A percentile compares a stretch with the other conserved stretches of the same genome.
Conservation (phyloP, 2,797 vertebrate species). For the Cercopithecus neglectus region DNA sequence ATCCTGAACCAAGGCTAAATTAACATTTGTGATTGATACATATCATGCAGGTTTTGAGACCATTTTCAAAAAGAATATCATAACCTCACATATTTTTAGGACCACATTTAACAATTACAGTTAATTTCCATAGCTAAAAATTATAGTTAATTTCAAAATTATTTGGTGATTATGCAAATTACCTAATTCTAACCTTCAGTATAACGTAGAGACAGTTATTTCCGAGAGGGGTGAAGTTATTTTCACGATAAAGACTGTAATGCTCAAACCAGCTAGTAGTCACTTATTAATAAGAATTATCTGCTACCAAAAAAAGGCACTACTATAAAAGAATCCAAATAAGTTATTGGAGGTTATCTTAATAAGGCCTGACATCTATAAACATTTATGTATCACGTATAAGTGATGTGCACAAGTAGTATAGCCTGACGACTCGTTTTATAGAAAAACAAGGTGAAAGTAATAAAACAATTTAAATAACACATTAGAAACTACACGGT, state of each 20-base stretch:
- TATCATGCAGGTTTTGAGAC: neutral
- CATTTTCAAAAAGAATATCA: neutral
- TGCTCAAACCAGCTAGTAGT: neutral
- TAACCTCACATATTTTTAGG: neutral
- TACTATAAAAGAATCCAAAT: neutral
- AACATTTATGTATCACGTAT: neutral
- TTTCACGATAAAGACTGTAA: neutral
- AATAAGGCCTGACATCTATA: neutral
- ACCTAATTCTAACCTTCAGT: neutral
- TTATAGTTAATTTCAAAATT: slow-evolving; percentile 45
- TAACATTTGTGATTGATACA: neutral
- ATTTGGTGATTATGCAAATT: neutral
- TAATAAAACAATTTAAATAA: neutral
- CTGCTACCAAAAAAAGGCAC: neutral
- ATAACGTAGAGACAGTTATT: neutral
- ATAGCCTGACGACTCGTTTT: neutral
- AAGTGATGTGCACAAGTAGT: neutral
- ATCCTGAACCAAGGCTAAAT: neutral
- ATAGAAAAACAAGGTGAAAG: neutral
- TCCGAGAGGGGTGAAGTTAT: neutral
- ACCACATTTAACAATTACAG: neutral
- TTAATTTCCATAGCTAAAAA: slow-evolving; percentile 46
- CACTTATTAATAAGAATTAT: neutral
- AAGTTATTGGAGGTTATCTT: neutral
- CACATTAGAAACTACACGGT: neutral